phyloP scores from a whole-genome alignment of 2,888 invertebrate genomes.

The Pseudoips prasinana region DNA sequence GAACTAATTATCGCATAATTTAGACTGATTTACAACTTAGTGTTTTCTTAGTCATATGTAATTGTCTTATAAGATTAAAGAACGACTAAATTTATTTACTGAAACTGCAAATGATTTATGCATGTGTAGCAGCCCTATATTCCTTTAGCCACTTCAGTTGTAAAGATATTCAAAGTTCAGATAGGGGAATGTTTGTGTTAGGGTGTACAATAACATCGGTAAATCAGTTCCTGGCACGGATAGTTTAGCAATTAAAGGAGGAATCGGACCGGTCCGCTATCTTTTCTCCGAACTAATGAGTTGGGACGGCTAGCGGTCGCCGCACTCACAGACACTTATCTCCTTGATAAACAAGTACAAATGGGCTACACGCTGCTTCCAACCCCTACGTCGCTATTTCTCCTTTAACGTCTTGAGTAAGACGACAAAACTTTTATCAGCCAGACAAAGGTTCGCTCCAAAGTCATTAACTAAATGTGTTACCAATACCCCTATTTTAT shows the following conservation, averaged over 20 bases:
- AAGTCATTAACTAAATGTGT: slow-evolving; percentile 60
- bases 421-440: slow-evolving; percentile 63
- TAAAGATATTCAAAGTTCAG: not conserved
- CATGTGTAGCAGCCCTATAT: too few species aligned
- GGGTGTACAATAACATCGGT: slow-evolving; percentile 42
- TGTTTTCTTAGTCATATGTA: too few species aligned
- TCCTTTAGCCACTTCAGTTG: not conserved
- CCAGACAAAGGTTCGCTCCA: slow-evolving; percentile 49
- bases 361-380: slow-evolving; percentile 67
- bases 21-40: too few species aligned
- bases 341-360: slow-evolving; percentile 75
- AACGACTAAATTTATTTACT: too few species aligned
- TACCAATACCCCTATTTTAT: slow-evolving; percentile 30
- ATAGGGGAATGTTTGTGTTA: slow-evolving; percentile 24
- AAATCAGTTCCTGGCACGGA: slow-evolving; percentile 54
- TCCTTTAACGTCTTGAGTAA: slow-evolving; percentile 66
- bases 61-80: too few species aligned
- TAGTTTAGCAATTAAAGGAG: slow-evolving; percentile 70
- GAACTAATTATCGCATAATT: too few species aligned
- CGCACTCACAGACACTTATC: slow-evolving; percentile 65
- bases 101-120: too few species aligned
- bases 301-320: slow-evolving; percentile 54
- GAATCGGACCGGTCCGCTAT: slow-evolving; percentile 59
- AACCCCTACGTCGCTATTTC: slow-evolving; percentile 62
- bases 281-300: slow-evolving; percentile 68